phyloP scores from a whole-genome alignment of 2,797 vertebrate species.

The Gobio occitaniae region DNA sequence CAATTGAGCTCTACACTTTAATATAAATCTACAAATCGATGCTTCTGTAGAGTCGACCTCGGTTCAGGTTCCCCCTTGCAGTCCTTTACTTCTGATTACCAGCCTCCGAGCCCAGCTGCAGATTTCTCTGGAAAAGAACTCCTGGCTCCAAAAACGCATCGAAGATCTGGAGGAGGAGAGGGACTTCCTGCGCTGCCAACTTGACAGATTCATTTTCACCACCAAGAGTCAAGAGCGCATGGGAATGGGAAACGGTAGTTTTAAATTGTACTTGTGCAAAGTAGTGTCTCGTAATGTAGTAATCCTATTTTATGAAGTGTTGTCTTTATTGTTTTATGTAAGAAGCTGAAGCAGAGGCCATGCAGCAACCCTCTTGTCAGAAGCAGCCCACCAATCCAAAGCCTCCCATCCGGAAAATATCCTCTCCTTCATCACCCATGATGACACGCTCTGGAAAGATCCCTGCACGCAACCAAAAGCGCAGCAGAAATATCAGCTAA shows the following conservation, averaged over 20 bases:
- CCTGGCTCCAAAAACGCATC: conserved; percentile 89
- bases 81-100: conserved; percentile 81
- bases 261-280: background rate
- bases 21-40: background rate
- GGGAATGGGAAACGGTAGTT: conserved; percentile 30
- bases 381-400: conserved; percentile 62
- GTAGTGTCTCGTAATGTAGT: background rate
- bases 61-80: conserved; percentile 72
- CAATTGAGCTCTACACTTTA: background rate
- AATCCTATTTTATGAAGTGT: background rate
- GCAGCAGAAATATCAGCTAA: conserved; percentile 62
- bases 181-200: conserved; percentile 88
- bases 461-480: conserved; percentile 68
- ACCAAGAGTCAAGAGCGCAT: conserved; percentile 74
- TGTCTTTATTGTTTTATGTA: background rate
- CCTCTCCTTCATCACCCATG: conserved; percentile 73
- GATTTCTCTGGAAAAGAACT: conserved; percentile 87
- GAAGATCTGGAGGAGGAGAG: conserved; percentile 91
- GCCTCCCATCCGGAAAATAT: conserved; percentile 59
- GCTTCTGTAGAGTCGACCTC: conserved; percentile 64
- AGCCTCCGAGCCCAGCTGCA: conserved; percentile 85
- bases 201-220: conserved; percentile 87
- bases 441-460: conserved; percentile 79
- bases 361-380: conserved; percentile 42
- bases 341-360: conserved; percentile 58